Evolutionary conservation across 2,888 invertebrate genomes (phyloP), one percentile per base, ranked within the genome.

Genomic region (Apotomis betuletana): DNA sequence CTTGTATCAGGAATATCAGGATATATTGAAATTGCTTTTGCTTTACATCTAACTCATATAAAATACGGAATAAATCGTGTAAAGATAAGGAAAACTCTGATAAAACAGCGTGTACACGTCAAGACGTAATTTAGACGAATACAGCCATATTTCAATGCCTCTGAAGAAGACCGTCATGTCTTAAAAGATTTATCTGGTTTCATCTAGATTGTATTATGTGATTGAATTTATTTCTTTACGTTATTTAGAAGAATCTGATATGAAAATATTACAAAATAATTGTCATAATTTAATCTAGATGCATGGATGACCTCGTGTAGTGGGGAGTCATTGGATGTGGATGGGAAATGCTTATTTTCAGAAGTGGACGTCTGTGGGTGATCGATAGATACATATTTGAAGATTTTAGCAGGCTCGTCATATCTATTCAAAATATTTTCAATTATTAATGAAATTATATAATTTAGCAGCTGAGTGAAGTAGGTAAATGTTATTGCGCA

Each of bases 111-210:
- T 72, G 61, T 51, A 57, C 55, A 67, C n/a, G 51, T 1, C 67
- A 62, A 46, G 61, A 67, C 61, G 58, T 67, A 69, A 69, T 73
- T 73, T 51, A 63, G 69, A 65, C 10, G 54, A 60, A 70, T 61
- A 54, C 54, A 61, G 55, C 65, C 12, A 49, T 70, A 67, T 70
- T 61, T 70, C 70, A 67, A 70, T 70, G 54, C 55, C 54, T 68
- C 70, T 55, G 59, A 13, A 63, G 41, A 54, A 61, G 51, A 44
- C 60, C 65, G 65, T 70, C 49, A 70, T 60, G 59, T 60, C 67
- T 12, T 54, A 55, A 9, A 51, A 55, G 38, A 70, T 70, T 70
- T 60, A 67, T 70, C 38, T 60, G n/a, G 54, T 54, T 65, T 67
- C 60, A 49, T 10, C 46, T 63, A 49, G 55, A 70, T 61, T 44